A percentile compares a stretch with the other conserved stretches of the same genome.
These are phyloP conservation scores for Canis aureus DNA, from an alignment of 2,113 vertebrate species.

Conservation along the genomic window DNA sequence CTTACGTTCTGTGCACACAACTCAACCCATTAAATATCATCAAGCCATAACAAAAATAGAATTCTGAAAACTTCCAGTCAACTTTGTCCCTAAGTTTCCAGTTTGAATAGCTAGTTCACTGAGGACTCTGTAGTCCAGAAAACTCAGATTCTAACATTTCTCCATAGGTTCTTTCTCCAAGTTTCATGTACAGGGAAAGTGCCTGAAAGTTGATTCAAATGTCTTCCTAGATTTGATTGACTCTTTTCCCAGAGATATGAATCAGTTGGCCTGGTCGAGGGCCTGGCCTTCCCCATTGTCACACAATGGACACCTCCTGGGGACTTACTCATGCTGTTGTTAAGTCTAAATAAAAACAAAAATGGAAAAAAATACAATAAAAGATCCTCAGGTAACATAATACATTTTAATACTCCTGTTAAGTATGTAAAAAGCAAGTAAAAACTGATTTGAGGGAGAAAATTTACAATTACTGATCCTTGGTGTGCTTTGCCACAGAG, in stretches of 20 bases:
- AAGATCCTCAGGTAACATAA: background rate
- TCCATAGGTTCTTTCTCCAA: background rate
- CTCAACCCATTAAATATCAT: background rate
- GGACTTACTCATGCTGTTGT: background rate
- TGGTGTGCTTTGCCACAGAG: background rate
- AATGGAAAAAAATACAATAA: background rate
- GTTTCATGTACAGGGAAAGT: background rate
- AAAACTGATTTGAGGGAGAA: conserved; percentile 6
- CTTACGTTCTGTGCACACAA: background rate
- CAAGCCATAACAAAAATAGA: background rate
- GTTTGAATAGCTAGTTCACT: background rate
- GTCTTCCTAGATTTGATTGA: background rate
- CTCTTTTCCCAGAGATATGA: background rate
- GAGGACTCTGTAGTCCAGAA: background rate
- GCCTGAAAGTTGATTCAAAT: background rate
- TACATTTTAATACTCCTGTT: background rate
- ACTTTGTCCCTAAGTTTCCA: background rate
- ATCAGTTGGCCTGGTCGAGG: background rate
- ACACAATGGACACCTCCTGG: background rate
- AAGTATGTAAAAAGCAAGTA: background rate
- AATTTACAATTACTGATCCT: background rate
- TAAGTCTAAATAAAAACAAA: background rate
- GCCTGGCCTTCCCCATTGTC: too few species aligned
- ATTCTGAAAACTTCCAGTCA: background rate
- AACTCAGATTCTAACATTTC: background rate